phyloP scores from a whole-genome alignment of 2,797 vertebrate genomes.

The Petrocephalus schoutedeni region DNA sequence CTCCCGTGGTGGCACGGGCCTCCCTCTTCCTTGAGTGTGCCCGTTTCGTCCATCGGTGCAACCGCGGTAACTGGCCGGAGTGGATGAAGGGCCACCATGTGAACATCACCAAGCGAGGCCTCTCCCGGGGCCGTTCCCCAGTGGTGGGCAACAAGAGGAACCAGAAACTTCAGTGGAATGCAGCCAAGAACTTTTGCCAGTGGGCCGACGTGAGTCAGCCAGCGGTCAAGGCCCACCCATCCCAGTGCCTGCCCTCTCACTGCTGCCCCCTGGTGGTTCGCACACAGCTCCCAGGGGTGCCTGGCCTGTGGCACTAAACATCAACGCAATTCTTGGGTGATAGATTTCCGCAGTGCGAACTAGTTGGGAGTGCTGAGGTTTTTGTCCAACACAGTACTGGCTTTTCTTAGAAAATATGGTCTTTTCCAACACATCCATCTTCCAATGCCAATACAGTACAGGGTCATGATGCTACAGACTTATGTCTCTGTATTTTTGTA shows the following conservation, averaged over 20 bases:
- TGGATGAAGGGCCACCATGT: constrained; percentile 99
- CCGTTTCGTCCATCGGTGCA: constrained; percentile 93
- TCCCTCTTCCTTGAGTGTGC: constrained; percentile 94
- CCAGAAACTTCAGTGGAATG: constrained; percentile 97
- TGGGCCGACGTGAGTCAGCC: constrained; percentile 88
- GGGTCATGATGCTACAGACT: background rate
- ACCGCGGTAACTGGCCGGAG: constrained; percentile 97
- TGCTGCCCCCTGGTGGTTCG: background rate
- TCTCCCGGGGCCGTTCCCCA: constrained; percentile 89
- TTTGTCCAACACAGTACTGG: background rate
- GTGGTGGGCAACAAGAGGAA: constrained; percentile 94
- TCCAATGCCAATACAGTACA: background rate
- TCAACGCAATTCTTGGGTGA: background rate
- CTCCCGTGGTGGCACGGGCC: constrained; percentile 88
- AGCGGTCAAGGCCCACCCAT: background rate
- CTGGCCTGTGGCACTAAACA: background rate
- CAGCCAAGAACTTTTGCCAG: constrained; percentile 95
- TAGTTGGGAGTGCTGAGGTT: background rate
- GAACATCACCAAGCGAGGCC: constrained; percentile 90
- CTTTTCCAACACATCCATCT: background rate
- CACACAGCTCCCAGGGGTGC: background rate
- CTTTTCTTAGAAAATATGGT: background rate
- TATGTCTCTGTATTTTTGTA: background rate
- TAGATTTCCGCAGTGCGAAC: background rate
- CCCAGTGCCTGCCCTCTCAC: background rate